Conservation (phyloP, 2,888 invertebrate species). For the Junonia oenone region DNA sequence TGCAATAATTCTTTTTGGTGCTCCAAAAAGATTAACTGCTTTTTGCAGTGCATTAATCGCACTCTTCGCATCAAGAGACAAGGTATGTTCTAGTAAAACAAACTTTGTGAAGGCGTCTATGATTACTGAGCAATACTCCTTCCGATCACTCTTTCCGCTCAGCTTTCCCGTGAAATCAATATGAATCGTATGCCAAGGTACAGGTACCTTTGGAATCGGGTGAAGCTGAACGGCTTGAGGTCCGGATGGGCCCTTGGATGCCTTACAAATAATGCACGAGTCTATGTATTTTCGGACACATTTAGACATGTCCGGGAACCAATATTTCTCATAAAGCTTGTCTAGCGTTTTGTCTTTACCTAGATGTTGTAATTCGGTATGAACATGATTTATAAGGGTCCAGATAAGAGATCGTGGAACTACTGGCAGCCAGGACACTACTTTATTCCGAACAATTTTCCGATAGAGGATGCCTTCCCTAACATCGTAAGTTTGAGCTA, state of each 20-base stretch:
- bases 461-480: slow-evolving; percentile 29
- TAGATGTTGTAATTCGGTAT: slow-evolving; percentile 32
- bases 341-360: slow-evolving; percentile 34
- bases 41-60: not conserved
- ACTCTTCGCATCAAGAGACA: not conserved
- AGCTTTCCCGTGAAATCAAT: slow-evolving; percentile 33
- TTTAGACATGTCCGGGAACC: slow-evolving; percentile 31
- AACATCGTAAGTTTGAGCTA: slow-evolving; percentile 33
- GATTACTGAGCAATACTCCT: slow-evolving; percentile 30
- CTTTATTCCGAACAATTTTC: slow-evolving; percentile 26
- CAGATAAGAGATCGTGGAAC: slow-evolving; percentile 31
- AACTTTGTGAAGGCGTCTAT: slow-evolving; percentile 8
- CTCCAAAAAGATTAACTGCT: slow-evolving; percentile 14
- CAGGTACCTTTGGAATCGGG: slow-evolving; percentile 27
- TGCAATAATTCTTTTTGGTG: slow-evolving; percentile 15
- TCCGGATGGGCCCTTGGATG: slow-evolving; percentile 31
- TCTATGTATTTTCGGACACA: slow-evolving; percentile 30
- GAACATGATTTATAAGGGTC: slow-evolving; percentile 34
- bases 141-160: slow-evolving; percentile 9
- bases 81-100: not conserved
- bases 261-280: slow-evolving; percentile 26
- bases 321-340: slow-evolving; percentile 34
- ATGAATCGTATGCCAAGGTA: slow-evolving; percentile 37
- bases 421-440: slow-evolving; percentile 30
- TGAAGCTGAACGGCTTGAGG: slow-evolving; percentile 28